Conservation (phyloP, 2,113 vertebrate genomes). For the Scartelaos histophorus region DNA sequence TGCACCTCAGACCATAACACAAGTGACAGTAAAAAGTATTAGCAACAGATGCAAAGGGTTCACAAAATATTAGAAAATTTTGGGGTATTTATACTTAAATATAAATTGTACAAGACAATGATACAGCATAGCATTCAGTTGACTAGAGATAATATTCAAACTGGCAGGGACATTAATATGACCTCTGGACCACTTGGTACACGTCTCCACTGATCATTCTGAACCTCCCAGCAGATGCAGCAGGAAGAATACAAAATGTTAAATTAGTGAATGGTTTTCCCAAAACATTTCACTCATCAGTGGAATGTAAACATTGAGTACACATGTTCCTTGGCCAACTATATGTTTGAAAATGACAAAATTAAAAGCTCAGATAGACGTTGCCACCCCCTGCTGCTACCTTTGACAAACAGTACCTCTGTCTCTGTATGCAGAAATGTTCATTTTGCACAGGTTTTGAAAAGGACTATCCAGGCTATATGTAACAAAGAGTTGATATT, state of each 20-base stretch:
- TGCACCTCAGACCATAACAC: slow-evolving; percentile 73
- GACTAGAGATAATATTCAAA: slow-evolving; percentile 56
- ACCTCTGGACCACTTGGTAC: slow-evolving; percentile 46
- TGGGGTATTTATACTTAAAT: slow-evolving; percentile 65
- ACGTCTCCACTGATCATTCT: slow-evolving; percentile 48
- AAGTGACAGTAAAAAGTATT: slow-evolving; percentile 71
- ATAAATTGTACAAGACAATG: slow-evolving; percentile 70
- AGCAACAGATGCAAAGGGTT: slow-evolving; percentile 73
- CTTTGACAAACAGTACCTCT: slow-evolving; percentile 52
- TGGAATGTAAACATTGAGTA: slow-evolving; percentile 79
- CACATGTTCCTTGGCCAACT: slow-evolving; percentile 75
- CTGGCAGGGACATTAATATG: slow-evolving; percentile 56
- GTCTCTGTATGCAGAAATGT: slow-evolving; percentile 38
- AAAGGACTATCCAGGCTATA: slow-evolving; percentile 65
- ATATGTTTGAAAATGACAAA: slow-evolving; percentile 64
- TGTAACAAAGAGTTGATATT: slow-evolving; percentile 54
- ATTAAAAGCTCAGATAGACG: slow-evolving; percentile 67
- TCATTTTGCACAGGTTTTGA: slow-evolving; percentile 46
- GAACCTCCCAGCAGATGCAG: slow-evolving; percentile 52
- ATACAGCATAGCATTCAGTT: slow-evolving; percentile 47
- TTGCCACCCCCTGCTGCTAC: slow-evolving; percentile 55
- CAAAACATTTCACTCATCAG: slow-evolving; percentile 54
- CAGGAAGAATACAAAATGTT: slow-evolving; percentile 51
- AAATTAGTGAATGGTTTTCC: slow-evolving; percentile 51
- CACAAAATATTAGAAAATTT: slow-evolving; percentile 75